Evolutionary conservation across 1,140 invertebrate species (phyloP).

Genomic region (Sweltsa coloradensis): DNA sequence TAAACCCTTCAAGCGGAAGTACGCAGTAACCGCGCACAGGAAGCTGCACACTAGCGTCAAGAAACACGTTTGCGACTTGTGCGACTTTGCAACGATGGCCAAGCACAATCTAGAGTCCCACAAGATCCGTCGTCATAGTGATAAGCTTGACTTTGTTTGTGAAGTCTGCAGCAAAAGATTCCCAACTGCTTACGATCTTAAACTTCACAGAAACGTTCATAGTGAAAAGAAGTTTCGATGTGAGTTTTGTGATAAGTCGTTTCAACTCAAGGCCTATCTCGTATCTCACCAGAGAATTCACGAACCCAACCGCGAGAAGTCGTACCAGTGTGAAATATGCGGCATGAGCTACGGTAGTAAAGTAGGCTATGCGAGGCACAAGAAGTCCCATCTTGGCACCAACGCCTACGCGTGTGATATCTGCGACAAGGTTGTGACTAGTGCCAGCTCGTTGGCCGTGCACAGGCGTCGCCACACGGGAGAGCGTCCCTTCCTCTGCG

Average conservation of each 20-base stretch:
- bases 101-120: slow-evolving; percentile 28
- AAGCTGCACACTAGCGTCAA: slow-evolving; percentile 25
- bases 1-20: slow-evolving; percentile 32
- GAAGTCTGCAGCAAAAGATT: slow-evolving; percentile 25
- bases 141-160: slow-evolving; percentile 24
- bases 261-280: slow-evolving; percentile 26
- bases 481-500: slow-evolving; percentile 21
- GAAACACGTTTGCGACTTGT: background rate
- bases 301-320: no score
- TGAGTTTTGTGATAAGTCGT: no score
- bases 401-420: slow-evolving; percentile 29
- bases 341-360: no score
- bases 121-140: slow-evolving; percentile 39
- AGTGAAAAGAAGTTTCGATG: no score
- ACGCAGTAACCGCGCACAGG: slow-evolving; percentile 29
- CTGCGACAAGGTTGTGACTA: slow-evolving; percentile 52
- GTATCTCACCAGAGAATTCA: slow-evolving; percentile 40
- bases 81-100: slow-evolving; percentile 14
- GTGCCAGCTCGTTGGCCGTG: slow-evolving; percentile 50
- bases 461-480: slow-evolving; percentile 40
- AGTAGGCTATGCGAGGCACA: no score
- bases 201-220: slow-evolving; percentile 24
- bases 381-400: slow-evolving; percentile 28
- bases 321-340: no score
- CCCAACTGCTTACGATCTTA: slow-evolving; percentile 21